These are phyloP conservation scores for Pseudomyrmex gracilis DNA, from an alignment of 1,140 invertebrate species.

Conservation along the genomic window DNA sequence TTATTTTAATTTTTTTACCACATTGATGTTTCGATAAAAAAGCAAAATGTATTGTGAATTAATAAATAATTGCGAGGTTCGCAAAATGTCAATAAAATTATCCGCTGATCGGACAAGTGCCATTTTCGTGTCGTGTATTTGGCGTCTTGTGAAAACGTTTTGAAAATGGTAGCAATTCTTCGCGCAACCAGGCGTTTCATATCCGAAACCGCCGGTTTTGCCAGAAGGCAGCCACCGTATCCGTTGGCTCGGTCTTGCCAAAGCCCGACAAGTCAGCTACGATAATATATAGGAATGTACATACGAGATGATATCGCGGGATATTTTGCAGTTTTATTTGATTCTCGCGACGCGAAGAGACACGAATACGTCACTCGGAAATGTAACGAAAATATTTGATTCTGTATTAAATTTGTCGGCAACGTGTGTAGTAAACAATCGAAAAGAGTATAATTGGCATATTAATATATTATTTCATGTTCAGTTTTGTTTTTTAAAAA, in stretches of 20 bases:
- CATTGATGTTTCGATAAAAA: too few relatives aligned
- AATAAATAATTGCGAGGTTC: slow-evolving; percentile 13
- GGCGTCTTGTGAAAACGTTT: slow-evolving; percentile 30
- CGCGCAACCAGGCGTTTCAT: slow-evolving; percentile 46
- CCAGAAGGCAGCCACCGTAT: slow-evolving; percentile 51
- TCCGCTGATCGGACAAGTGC: neutral
- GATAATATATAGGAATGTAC: slow-evolving; percentile 57
- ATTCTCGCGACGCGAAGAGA: slow-evolving; percentile 34
- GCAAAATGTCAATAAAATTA: slow-evolving; percentile 19
- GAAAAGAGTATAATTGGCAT: too few relatives aligned
- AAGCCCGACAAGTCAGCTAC: slow-evolving; percentile 52
- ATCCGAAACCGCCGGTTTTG: slow-evolving; percentile 49
- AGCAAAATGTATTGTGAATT: neutral
- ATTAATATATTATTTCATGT: too few relatives aligned
- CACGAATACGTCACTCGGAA: slow-evolving; percentile 46
- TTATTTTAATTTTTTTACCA: too few relatives aligned
- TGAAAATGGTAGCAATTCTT: slow-evolving; percentile 44
- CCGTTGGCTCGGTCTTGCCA: slow-evolving; percentile 50
- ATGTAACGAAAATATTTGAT: slow-evolving; percentile 44
- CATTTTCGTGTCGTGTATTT: slow-evolving; percentile 2
- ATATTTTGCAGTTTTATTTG: slow-evolving; percentile 60
- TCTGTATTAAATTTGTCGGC: neutral
- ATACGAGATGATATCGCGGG: slow-evolving; percentile 55
- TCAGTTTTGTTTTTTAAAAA: too few relatives aligned
- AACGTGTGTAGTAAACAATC: too few relatives aligned